These are phyloP conservation scores for Tigriopus californicus DNA, from an alignment of 2,888 invertebrate genomes.

Conservation along the genomic window DNA sequence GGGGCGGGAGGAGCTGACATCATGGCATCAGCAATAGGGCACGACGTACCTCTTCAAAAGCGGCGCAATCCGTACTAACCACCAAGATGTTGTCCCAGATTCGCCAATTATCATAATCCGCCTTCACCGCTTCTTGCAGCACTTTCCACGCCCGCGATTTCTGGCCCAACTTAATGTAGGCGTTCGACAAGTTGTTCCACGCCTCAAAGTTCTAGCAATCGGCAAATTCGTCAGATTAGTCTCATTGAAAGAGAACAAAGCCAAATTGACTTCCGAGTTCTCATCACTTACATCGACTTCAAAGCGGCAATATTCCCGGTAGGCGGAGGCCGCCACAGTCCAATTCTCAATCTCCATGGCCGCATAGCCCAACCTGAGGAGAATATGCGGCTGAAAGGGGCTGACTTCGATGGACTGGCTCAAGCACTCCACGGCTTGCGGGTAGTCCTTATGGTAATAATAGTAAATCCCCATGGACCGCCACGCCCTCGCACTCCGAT, in stretches of 20 bases:
- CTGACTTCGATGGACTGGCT: constrained; percentile 59
- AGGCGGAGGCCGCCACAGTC: constrained; percentile 63
- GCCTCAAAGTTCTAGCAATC: constrained; percentile 78
- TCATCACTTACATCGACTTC: constrained; percentile 41
- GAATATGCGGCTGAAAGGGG: constrained; percentile 63
- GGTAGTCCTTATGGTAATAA: constrained; percentile 29
- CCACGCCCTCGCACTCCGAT: constrained; percentile 62
- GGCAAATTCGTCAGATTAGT: no score
- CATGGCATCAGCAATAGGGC: no score
- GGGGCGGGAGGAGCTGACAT: not conserved
- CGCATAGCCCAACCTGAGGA: constrained; percentile 69
- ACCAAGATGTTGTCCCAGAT: constrained; percentile 87
- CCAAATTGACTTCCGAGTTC: not conserved
- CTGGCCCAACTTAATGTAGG: constrained; percentile 68
- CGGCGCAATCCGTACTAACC: constrained; percentile 64
- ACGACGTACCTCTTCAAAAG: constrained; percentile 63
- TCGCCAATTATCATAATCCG: constrained; percentile 81
- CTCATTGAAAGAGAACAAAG: not conserved
- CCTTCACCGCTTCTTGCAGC: constrained; percentile 69
- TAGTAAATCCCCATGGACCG: constrained; percentile 64
- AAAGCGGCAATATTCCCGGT: constrained; percentile 65
- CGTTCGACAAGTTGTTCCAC: constrained; percentile 94
- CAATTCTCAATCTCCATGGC: constrained; percentile 57
- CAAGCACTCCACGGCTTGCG: constrained; percentile 17
- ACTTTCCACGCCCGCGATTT: constrained; percentile 66